Evolutionary conservation across 2,797 vertebrate species (phyloP), one percentile per base, ranked within the genome.

Genomic region (Gambusia yucatana): DNA sequence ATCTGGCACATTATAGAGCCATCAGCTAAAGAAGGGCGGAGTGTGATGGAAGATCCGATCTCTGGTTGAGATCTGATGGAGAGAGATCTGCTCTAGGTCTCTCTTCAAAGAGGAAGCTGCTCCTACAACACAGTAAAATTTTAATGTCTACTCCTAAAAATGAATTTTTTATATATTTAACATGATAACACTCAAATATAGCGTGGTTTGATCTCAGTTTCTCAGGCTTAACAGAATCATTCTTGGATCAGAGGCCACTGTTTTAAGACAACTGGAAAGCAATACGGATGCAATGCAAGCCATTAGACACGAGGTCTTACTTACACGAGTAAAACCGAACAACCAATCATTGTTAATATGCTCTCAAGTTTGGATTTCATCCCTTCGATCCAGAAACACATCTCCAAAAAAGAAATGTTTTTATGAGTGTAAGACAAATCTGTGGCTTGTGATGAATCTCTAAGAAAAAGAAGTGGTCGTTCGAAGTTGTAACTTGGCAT

Each of bases 261-360:
- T 86, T 91, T 89, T 75, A 89, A 86, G 76, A 39, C 46, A 94
- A 91, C 86, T 88, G 91, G 93, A 95, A 95, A 96, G 95, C 96
- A 96, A 96, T 96, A 96, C 91, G 90, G 91, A 94, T 82, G 87
- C 94, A 94, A 92, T 90, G 86, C 92, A 96, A 96, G 95, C 94
- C 94, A 95, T 94, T 86, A 89, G 81, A 92, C 85, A 87, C 74
- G 41, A 83, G 86, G 87, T 88, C 63, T 57, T 67, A 88, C 74
- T 93, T 85, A 70, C 87, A 80, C 16, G 63, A 87, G 86, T 84
- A 77, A 89, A 93, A 87, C 86, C 57, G 86, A 85, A 85, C 47
- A 72, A 89, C 86, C 41, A 44, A 44, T 84, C 81, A 84, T 84
- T 83, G 85, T 81, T 92, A 87, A 90, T 82, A 83, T 65, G 85